phyloP scores from a whole-genome alignment of 1,140 invertebrate genomes.

The Zaprionus camerounensis region DNA sequence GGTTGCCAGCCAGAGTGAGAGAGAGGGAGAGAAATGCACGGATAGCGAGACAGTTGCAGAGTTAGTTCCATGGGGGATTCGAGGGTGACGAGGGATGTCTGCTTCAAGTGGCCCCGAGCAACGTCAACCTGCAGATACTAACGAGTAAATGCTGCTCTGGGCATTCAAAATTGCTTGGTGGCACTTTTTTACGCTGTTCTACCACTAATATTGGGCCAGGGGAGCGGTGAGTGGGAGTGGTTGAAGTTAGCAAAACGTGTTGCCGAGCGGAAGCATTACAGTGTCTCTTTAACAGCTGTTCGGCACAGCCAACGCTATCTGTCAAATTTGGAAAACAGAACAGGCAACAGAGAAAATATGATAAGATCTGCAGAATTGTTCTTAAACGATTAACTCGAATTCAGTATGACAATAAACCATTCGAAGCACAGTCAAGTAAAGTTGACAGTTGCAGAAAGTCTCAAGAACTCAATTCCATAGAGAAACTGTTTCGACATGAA shows the following conservation, averaged over 20 bases:
- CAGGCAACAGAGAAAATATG: too few species aligned
- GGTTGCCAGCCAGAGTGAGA: constrained; percentile 42
- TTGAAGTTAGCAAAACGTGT: constrained; percentile 3
- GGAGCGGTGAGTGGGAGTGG: background rate
- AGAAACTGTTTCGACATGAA: too few species aligned
- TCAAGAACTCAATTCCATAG: background rate
- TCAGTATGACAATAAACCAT: too few species aligned
- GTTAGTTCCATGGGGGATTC: constrained; percentile 31
- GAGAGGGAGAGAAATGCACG: constrained; percentile 5
- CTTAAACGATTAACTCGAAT: too few species aligned
- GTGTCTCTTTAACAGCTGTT: background rate
- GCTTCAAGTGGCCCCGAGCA: constrained; percentile 56
- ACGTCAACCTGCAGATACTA: constrained; percentile 57
- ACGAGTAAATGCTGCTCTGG: constrained; percentile 65
- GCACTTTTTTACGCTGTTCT: constrained; percentile 45
- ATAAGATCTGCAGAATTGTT: too few species aligned
- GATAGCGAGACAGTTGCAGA: constrained; percentile 32
- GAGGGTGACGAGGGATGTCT: constrained; percentile 51
- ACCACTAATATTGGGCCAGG: background rate
- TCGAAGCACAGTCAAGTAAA: background rate
- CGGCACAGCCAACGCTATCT: background rate
- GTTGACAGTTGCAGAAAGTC: background rate
- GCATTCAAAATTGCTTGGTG: constrained; percentile 65
- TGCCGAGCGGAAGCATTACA: constrained; percentile 13
- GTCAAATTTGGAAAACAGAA: background rate